Evolutionary conservation across 2,888 invertebrate genomes (phyloP), one percentile per base, ranked within the genome.

Genomic region (Graphium colonna): DNA sequence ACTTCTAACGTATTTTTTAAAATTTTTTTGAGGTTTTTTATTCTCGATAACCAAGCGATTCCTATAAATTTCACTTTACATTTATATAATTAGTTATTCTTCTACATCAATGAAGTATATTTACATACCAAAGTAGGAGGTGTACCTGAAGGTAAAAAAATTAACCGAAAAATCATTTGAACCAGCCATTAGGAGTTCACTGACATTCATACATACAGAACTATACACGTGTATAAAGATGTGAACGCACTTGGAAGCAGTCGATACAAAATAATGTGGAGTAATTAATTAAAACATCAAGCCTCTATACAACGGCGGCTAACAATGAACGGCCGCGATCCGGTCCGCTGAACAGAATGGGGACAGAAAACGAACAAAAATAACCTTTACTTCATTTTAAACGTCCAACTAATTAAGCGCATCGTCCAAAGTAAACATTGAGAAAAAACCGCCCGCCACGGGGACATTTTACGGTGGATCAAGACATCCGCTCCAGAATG

Each of bases 381-480:
- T 41, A 45, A 21, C 45, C 46, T 55, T 69, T 67, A 68, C 67
- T 69, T 57, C 60, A 63, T 67, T 68, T 69, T 65, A 69, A 72
- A 68, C 64, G 67, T 56, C 62, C 56, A 62, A 63, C 71, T 80
- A 83, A 83, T 83, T 80, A 82, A 77, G 68, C 78, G 66, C 73
- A 68, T 71, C 72, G 68, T 61, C 67, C 70, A 68, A 63, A 75
- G 69, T 69, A 78, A 73, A 82, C 69, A 66, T 62, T 60, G 59
- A 67, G 60, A 66, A 69, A 70, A 69, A 72, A 65, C 63, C 28
- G 52, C 17, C 59, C 61, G 67, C 8, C 10, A 36, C 12, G 67
- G 68, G 71, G 68, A 71, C 69, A 65, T 71, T 72, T 71, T 65
- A 77, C 64, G 73, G 73, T 70, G 57, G 67, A 76, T 73, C 65